Evolutionary conservation across 2,888 invertebrate species (phyloP).

Genomic region (Eupithecia subfuscata): DNA sequence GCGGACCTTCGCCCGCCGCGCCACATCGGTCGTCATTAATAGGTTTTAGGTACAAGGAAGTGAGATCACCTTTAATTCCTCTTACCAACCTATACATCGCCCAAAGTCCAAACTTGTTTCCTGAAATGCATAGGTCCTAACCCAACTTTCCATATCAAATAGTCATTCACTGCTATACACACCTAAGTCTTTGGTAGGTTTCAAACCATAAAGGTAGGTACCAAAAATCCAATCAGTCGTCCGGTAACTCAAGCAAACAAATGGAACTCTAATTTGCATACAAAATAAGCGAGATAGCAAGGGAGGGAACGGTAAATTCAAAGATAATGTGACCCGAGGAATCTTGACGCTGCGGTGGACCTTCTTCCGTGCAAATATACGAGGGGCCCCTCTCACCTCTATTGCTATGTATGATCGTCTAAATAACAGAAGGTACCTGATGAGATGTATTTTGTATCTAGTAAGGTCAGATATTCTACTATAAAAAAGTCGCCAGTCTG

Average conservation of each 20-base stretch:
- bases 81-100: too few species aligned
- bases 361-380: conserved; percentile 48
- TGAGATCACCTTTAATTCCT: too few species aligned
- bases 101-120: too few species aligned
- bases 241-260: conserved; percentile 10
- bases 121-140: too few species aligned
- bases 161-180: too few species aligned
- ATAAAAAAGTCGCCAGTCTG: too few species aligned
- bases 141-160: too few species aligned
- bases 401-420: conserved; percentile 19
- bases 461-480: neutral
- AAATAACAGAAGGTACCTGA: neutral
- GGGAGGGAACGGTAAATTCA: conserved; percentile 39
- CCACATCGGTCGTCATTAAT: too few species aligned
- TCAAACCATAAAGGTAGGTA: neutral
- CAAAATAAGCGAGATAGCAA: conserved; percentile 29
- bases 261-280: conserved; percentile 21
- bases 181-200: too few species aligned
- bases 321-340: conserved; percentile 31
- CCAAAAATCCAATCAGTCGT: conserved; percentile 10
- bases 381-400: conserved; percentile 42
- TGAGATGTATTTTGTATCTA: neutral
- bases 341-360: conserved; percentile 44
- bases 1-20: too few species aligned
- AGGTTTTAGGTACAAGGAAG: too few species aligned